These are phyloP conservation scores for Philopedon plagiatum DNA, from an alignment of 2,888 invertebrate genomes.

Conservation along the genomic window DNA sequence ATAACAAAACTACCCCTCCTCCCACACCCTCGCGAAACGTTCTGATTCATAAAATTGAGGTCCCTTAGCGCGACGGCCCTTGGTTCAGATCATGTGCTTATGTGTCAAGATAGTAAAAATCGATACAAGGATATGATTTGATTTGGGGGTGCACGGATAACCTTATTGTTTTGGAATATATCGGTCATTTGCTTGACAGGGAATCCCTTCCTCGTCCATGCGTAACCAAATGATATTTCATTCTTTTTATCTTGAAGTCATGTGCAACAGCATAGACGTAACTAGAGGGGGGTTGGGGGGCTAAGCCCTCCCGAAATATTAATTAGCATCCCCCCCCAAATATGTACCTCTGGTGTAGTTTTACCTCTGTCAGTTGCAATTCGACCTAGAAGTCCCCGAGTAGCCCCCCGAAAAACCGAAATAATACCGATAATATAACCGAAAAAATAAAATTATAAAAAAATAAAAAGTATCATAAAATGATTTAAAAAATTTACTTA, in stretches of 20 bases:
- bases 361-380: too few relatives aligned
- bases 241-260: neutral
- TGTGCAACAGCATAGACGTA: neutral
- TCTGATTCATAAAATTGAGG: slow-evolving; percentile 57
- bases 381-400: too few relatives aligned
- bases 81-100: slow-evolving; percentile 46
- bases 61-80: slow-evolving; percentile 33
- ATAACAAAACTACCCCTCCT: slow-evolving; percentile 61
- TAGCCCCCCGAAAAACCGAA: too few relatives aligned
- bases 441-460: too few relatives aligned
- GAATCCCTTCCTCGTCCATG: slow-evolving; percentile 1
- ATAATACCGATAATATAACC: too few relatives aligned
- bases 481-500: too few relatives aligned
- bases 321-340: too few relatives aligned
- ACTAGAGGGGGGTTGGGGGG: too few relatives aligned
- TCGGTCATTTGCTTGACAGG: slow-evolving; percentile 37
- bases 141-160: slow-evolving; percentile 33
- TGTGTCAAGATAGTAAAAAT: slow-evolving; percentile 50
- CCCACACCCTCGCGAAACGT: slow-evolving; percentile 54
- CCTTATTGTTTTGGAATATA: slow-evolving; percentile 36
- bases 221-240: neutral
- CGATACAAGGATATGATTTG: slow-evolving; percentile 45
- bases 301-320: too few relatives aligned
- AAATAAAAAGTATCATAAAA: too few relatives aligned
- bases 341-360: too few relatives aligned